Percentiles rank a stretch among this genome's conserved stretches.
Conservation (phyloP, 1,140 invertebrate genomes). For the Papilio aristodemus region DNA sequence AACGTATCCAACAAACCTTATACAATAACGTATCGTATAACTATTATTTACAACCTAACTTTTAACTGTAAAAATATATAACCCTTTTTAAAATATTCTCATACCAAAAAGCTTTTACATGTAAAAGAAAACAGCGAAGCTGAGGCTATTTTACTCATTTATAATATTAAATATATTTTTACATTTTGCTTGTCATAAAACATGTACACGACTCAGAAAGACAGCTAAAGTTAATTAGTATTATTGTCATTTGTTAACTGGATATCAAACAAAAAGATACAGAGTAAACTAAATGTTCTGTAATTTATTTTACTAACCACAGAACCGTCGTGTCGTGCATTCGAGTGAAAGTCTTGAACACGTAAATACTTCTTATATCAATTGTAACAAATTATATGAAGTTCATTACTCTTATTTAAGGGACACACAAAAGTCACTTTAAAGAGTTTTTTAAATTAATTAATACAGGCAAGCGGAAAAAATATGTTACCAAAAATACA, state of each 20-base stretch:
- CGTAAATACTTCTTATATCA: constrained; percentile 6
- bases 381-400: neutral
- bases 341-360: neutral
- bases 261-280: neutral
- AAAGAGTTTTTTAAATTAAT: no score
- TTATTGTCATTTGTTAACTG: neutral
- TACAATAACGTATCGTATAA: no score
- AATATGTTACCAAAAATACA: no score
- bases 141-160: no score
- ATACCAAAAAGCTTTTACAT: no score
- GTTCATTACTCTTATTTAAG: neutral
- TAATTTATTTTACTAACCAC: constrained; percentile 6
- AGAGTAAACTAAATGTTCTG: neutral
- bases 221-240: neutral
- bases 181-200: neutral
- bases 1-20: no score
- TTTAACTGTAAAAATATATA: no score
- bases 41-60: no score
- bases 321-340: neutral
- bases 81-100: no score
- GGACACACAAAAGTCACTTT: no score
- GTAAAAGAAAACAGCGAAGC: no score
- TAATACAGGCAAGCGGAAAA: no score
- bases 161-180: neutral
- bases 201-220: neutral